A percentile compares a stretch with the other conserved stretches of the same genome.
These are phyloP conservation scores for Podilymbus podiceps DNA, from an alignment of 2,113 vertebrate genomes.

Conservation along the genomic window DNA sequence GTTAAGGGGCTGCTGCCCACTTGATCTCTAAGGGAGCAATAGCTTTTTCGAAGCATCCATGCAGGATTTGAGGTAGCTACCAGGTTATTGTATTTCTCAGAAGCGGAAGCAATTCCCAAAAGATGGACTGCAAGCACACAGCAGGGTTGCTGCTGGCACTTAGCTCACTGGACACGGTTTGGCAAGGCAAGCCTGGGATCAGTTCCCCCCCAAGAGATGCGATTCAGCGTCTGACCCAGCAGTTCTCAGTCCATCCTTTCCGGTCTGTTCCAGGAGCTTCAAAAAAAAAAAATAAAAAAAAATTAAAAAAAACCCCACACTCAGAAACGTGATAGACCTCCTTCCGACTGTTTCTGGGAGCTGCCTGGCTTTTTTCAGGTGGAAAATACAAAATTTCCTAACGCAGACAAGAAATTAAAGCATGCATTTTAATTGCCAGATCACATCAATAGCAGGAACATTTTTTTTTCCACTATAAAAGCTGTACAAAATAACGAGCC, in stretches of 20 bases:
- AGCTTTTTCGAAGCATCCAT: slow-evolving; percentile 33
- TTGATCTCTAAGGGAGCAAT: slow-evolving; percentile 64
- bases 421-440: background rate
- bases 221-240: accelerated
- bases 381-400: background rate
- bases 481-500: background rate
- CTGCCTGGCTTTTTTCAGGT: background rate
- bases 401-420: background rate
- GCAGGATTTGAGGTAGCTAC: background rate
- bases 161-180: background rate
- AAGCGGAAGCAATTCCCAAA: background rate
- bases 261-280: background rate
- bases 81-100: background rate
- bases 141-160: background rate
- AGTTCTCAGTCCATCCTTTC: background rate
- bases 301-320: background rate
- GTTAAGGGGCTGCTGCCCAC: slow-evolving; percentile 73
- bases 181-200: background rate
- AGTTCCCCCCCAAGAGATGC: background rate
- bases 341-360: background rate
- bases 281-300: background rate
- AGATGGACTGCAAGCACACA: background rate
- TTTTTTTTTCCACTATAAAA: background rate
- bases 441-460: background rate
- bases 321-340: background rate